Conservation (phyloP, 2,113 vertebrate species). For the Halichoeres trimaculatus region DNA sequence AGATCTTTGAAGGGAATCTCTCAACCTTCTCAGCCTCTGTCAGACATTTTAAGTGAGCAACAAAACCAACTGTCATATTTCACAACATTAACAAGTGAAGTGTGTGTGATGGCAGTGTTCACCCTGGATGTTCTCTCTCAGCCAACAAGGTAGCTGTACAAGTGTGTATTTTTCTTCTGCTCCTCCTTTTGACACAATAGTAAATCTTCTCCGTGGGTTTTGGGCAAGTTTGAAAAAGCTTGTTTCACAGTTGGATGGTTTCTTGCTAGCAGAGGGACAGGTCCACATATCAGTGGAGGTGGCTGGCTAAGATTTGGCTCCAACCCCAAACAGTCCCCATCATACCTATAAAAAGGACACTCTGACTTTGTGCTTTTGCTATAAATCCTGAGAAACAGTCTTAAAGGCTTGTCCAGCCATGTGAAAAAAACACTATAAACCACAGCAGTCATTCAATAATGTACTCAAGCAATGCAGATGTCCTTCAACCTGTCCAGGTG, state of each 20-base stretch:
- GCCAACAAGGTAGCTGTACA: conserved; percentile 28
- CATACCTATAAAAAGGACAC: conserved; percentile 19
- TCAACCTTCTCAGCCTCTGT: conserved; percentile 13
- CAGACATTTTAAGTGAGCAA: conserved; percentile 28
- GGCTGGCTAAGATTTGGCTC: conserved; percentile 52
- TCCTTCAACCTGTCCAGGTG: neutral
- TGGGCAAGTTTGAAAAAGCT: conserved; percentile 71
- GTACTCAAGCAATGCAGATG: neutral
- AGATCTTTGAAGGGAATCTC: conserved; percentile 26
- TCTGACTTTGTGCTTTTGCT: conserved; percentile 15
- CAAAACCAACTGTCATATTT: conserved; percentile 42
- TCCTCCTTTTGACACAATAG: conserved; percentile 40
- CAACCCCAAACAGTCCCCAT: conserved; percentile 7
- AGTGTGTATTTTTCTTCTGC: conserved; percentile 39
- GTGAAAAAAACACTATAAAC: neutral
- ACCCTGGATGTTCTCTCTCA: conserved; percentile 20
- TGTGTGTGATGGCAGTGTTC: conserved; percentile 17
- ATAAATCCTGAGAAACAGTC: neutral
- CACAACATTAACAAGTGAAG: conserved; percentile 52
- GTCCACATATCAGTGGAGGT: conserved; percentile 64
- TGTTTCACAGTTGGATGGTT: conserved; percentile 72
- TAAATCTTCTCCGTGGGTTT: conserved; percentile 69
- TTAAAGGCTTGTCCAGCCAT: conserved; percentile 3
- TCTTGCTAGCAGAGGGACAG: conserved; percentile 54
- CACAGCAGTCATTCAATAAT: neutral